Percentiles rank a stretch among this genome's conserved stretches.
phyloP scores from a whole-genome alignment of 1,140 invertebrate species.

The Dinothrombium tinctorium region DNA sequence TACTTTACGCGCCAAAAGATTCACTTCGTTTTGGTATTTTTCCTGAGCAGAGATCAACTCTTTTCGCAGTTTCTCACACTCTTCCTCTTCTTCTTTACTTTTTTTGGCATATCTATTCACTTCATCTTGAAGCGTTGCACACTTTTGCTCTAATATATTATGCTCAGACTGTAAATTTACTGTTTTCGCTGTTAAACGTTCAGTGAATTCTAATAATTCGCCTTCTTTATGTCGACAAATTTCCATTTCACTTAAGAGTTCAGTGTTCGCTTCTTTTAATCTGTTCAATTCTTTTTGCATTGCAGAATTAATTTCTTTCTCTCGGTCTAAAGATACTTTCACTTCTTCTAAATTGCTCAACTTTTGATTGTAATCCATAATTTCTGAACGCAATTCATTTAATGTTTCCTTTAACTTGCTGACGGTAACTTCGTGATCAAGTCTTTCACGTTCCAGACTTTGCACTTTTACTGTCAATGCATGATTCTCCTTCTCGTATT shows the following conservation, averaged over 20 bases:
- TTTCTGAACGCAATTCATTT: slow-evolving; percentile 34
- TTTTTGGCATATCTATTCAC: slow-evolving; percentile 5
- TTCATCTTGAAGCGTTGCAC: slow-evolving; percentile 23
- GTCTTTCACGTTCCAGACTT: slow-evolving; percentile 30
- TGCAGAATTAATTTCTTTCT: slow-evolving; percentile 27
- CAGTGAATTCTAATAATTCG: slow-evolving; percentile 52
- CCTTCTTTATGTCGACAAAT: slow-evolving; percentile 44
- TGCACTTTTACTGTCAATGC: not conserved
- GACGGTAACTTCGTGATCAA: slow-evolving; percentile 33
- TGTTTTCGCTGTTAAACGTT: slow-evolving; percentile 60
- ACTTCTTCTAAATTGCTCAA: slow-evolving; percentile 33
- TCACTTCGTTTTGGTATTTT: slow-evolving; percentile 31
- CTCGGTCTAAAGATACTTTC: slow-evolving; percentile 32
- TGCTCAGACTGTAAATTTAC: slow-evolving; percentile 59
- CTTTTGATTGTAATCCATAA: slow-evolving; percentile 30
- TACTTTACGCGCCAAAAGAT: slow-evolving; percentile 32
- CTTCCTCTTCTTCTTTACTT: slow-evolving; percentile 10
- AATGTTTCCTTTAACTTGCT: slow-evolving; percentile 31
- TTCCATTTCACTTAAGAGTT: slow-evolving; percentile 35
- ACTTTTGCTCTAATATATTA: slow-evolving; percentile 33
- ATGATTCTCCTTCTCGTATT: slow-evolving; percentile 2
- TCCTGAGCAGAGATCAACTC: slow-evolving; percentile 28
- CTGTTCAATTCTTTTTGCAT: slow-evolving; percentile 20
- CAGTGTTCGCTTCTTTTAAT: slow-evolving; percentile 21
- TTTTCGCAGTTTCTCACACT: slow-evolving; percentile 9